A percentile compares a stretch with the other conserved stretches of the same genome.
Conservation (phyloP, 2,113 vertebrate genomes). For the Lophura nycthemera region DNA sequence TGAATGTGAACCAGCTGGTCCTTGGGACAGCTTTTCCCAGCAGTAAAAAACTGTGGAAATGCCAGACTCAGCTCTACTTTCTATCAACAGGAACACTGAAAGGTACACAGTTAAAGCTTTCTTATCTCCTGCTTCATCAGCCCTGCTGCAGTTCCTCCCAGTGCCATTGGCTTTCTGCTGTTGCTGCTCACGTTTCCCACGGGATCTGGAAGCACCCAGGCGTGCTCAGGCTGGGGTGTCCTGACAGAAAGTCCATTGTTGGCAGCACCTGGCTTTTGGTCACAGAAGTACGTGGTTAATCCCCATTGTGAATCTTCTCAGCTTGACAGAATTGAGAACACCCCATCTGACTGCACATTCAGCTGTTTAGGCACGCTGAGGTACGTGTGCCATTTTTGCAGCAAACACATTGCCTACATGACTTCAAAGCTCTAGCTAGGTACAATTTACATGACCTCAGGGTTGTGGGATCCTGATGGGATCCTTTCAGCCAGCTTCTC, state of each 20-base stretch:
- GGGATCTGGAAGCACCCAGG: not conserved
- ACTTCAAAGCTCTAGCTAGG: not conserved
- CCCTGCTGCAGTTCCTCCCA: not conserved
- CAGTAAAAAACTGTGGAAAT: not conserved
- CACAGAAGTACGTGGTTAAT: rapidly evolving
- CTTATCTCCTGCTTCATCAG: not conserved
- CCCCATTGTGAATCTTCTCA: not conserved
- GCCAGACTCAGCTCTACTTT: not conserved
- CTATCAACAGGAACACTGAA: not conserved
- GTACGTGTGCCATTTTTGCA: not conserved
- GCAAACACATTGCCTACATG: not conserved
- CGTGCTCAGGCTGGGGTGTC: rapidly evolving
- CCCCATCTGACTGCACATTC: rapidly evolving
- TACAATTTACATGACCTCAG: not conserved
- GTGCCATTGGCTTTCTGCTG: not conserved
- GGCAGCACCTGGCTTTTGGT: not conserved
- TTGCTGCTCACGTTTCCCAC: rapidly evolving
- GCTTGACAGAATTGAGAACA: not conserved
- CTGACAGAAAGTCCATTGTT: rapidly evolving
- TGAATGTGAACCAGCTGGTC: not conserved
- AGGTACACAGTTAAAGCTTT: not conserved
- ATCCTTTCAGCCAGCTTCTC: conserved; percentile 8
- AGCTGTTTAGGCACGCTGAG: not conserved
- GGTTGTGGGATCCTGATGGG: not conserved
- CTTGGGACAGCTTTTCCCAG: not conserved